Conservation (phyloP, 2,113 vertebrate genomes). For the Sialia sialis region DNA sequence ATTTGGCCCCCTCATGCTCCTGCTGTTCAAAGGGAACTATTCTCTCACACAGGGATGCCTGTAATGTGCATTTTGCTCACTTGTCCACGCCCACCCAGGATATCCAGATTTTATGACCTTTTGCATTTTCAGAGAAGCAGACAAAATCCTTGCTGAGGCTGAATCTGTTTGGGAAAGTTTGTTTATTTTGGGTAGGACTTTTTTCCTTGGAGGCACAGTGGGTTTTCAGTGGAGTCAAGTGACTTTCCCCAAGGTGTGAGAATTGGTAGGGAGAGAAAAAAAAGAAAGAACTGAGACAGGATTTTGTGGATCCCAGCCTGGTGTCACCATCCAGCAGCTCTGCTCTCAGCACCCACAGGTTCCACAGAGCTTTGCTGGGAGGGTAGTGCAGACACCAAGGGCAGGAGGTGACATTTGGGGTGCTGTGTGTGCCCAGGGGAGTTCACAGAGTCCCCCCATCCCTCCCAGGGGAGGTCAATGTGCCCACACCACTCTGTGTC, state of each 20-base stretch:
- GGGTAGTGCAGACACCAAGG: neutral
- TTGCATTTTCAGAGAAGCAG: neutral
- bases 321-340: neutral
- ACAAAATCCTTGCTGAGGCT: neutral
- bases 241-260: neutral
- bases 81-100: neutral
- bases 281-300: neutral
- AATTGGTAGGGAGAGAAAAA: neutral
- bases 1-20: neutral
- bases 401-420: neutral
- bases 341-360: neutral
- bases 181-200: neutral
- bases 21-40: neutral
- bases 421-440: neutral
- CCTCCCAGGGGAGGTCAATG: slow-evolving; percentile 23
- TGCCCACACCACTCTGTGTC: neutral
- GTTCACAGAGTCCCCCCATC: slow-evolving; percentile 2
- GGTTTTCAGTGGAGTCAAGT: neutral
- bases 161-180: neutral
- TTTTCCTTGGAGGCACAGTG: neutral
- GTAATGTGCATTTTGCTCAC: neutral
- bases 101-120: neutral
- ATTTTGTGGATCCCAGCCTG: neutral
- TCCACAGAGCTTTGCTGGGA: neutral
- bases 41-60: neutral